Evolutionary conservation across 2,888 invertebrate species (phyloP), one percentile per base, ranked within the genome.

Genomic region (Agelastica alni): DNA sequence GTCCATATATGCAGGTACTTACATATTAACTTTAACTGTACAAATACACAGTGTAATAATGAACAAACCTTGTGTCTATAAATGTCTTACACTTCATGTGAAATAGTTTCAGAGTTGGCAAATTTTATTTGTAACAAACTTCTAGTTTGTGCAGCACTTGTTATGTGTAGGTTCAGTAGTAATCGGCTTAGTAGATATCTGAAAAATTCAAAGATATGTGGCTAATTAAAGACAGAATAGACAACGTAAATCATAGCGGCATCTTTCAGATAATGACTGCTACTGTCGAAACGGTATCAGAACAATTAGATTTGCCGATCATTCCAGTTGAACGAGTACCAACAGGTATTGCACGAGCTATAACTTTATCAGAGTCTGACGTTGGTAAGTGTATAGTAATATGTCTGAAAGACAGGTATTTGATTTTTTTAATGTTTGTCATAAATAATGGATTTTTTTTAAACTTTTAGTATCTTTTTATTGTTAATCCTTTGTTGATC

Each of bases 211-310:
- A 47, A 48, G 52, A 43, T 43, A 52, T 56, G 28, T 51, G 43
- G 52, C 48, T 41, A 30, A 41, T 44, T 30, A 36, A 42, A 46
- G 43, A 46, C 31, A 18, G 22, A 22, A 20, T 13, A 26, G n/a
- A 16, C 16, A 31, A 20, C 34, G 18, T 36, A 37, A 28, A 55
- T 31, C 20, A 52, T 39, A 51, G 32, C 41, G n/a, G 20, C 9
- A 28, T 20, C 52, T 53, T 78, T 73, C 82, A 93, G 92, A 93
- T 93, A 72, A 91, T 93, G 90, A 93, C 94, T 65, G 94, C 94
- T 16, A 93, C 93, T n/a, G 93, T 94, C 70, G 93, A 94, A 81
- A 94, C 93, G 28, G 93, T 94, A 62, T 89, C 91, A 56, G 93
- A 93, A 75, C 90, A 93, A 76, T 80, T 95, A 70, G 96, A 96